phyloP scores from a whole-genome alignment of 2,888 invertebrate genomes.

The Mylabris sibirica region DNA sequence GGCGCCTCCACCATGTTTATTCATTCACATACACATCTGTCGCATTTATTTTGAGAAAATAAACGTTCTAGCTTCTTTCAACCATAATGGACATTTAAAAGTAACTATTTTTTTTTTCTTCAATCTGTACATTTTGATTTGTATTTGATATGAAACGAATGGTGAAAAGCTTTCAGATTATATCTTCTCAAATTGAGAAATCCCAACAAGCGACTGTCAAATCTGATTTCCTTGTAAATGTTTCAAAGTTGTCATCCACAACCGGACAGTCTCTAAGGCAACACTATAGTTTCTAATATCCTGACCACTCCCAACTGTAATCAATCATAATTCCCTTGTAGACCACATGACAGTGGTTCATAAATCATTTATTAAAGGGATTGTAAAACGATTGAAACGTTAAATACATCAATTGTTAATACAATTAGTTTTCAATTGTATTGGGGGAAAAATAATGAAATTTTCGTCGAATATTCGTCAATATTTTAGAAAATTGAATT shows the following conservation, averaged over 20 bases:
- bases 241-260: background rate
- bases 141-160: background rate
- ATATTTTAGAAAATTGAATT: background rate
- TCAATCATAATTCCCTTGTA: constrained; percentile 29
- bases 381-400: constrained; percentile 30
- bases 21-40: background rate
- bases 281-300: background rate
- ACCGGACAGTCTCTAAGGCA: background rate
- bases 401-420: constrained; percentile 17
- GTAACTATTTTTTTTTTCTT: background rate
- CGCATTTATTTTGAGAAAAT: background rate
- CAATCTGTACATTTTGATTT: background rate
- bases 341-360: constrained; percentile 26
- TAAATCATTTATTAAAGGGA: constrained; percentile 33
- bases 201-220: background rate
- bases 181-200: background rate
- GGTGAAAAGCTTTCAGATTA: background rate
- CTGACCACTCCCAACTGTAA: constrained; percentile 16
- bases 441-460: background rate
- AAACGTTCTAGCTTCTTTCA: background rate
- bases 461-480: background rate
- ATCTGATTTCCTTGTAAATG: constrained; percentile 4
- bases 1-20: constrained; percentile 10
- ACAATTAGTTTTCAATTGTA: constrained; percentile 6
- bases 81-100: background rate